Base-by-base conservation (phyloP, 2,113 vertebrate species). In the Aramus guarauna region DNA sequence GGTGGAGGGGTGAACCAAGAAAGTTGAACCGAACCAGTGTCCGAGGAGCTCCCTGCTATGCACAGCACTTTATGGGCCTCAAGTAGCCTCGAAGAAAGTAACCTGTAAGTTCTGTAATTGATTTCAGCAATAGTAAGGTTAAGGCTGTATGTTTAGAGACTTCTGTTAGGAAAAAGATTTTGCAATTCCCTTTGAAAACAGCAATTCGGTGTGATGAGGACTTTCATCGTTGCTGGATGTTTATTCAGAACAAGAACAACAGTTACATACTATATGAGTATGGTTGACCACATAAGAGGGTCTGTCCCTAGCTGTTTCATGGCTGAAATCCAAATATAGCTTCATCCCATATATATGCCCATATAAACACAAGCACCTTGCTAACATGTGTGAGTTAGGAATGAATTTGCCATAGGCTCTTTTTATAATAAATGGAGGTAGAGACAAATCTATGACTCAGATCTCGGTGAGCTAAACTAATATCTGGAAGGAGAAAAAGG, bases 311-410 rank as follows among this genome's bases (percentile, higher is more conserved):
- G 52, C 56, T 78, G 52, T 60, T 95, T 59, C 52, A 53, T 92
- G 91, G 96, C 93, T 82, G 56, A 87, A 89, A 87, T 87, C 91
- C 94, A 96, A 94, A 87, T 89, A 94, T 16, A 91, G 60, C 77
- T 92, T 94, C 89, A 92, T 53, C 43, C 34, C 21, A 16, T 72
- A 74, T 81, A 81, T 71, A 74, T 91, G 89, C 89, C 84, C 48
- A 5, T 88, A 62, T 85, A 96, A 97, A 96, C 77, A 96, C 69
- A 92, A 77, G 80, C 91, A 94, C 91, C 84, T 96, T 94, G 87
- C 90, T 90, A 48, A 52, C 48, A 58, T 17, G 64, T 91, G 68
- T 72, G 80, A 77, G 47, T 48, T 67, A 56, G 80, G 64, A 96
- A 89, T 89, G n/a, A 78, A 80, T 75, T 91, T 89, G 68, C 86